Base-by-base conservation (phyloP, 1,140 invertebrate species). In the Ctenoplectra terminalis region DNA sequence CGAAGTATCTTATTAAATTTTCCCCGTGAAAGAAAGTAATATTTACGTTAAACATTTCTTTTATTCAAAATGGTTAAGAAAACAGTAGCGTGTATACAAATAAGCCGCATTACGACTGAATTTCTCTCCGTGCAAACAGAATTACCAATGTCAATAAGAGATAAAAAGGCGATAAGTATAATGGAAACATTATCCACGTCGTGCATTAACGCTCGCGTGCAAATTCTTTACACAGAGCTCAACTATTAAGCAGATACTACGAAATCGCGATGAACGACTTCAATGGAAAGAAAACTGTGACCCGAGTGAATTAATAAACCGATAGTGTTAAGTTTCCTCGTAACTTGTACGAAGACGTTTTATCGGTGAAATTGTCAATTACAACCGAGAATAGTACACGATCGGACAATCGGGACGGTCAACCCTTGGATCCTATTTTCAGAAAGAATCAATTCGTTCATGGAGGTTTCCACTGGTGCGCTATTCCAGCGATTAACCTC, bases 381-480 rank as follows among this genome's bases (percentile, higher is more conserved):
- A 20, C 26, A 11, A 17, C 13, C 6, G 9, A 3, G 58, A 61
- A 11, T 26, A 17, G 29, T 31, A 43, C 7, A 20, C 2, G 31
- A 70, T 58, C 29, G 43, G 26, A 9, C 20, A 9, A 67, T 23
- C 34, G 31, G 23, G n/a, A 34, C 2, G 23, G 7, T 34, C 8
- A 52, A 34, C 34, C 37, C 6, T 71, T 20, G 29, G 54, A 11
- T 63, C 9, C 9, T 54, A n/a, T 70, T 86, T 82, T 73, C 61
- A 73, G 56, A 66, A 86, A 78, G 50, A 86, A 86, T 86, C 63
- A 86, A 82, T 86, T 78, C 60, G 54, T 82, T 74, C 60, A 61
- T 43, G 50, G 72, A 74, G 46, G 29, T 43, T 58, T 61, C 46
- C 73, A 26, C 34, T 73, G 56, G 31, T 34, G 40, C 31, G 23